Conservation (phyloP, 1,140 invertebrate species). For the Centruroides sculpturatus region DNA sequence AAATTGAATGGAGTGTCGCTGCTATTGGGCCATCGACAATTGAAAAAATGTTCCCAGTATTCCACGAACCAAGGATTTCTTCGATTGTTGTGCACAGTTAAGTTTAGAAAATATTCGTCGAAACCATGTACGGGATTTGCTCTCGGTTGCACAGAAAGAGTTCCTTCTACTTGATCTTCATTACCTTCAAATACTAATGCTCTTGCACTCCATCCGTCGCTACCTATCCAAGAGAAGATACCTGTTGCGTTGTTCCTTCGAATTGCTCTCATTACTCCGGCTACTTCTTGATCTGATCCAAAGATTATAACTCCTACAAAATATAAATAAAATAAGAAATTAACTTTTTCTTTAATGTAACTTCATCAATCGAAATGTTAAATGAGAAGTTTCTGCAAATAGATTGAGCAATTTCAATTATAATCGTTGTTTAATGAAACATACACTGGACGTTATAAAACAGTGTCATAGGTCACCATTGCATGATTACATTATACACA, state of each 20-base stretch:
- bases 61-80: slow-evolving; percentile 89
- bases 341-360: too few species aligned
- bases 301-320: slow-evolving; percentile 73
- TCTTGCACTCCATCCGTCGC: slow-evolving; percentile 80
- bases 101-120: slow-evolving; percentile 68
- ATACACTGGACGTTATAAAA: too few species aligned
- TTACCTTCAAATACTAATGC: slow-evolving; percentile 75
- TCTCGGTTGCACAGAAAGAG: slow-evolving; percentile 76
- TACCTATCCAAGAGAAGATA: slow-evolving; percentile 85
- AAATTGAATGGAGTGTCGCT: slow-evolving; percentile 63
- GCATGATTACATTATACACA: too few species aligned
- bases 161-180: slow-evolving; percentile 54
- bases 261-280: slow-evolving; percentile 81
- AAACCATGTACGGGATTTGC: slow-evolving; percentile 75
- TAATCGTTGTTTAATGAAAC: too few species aligned
- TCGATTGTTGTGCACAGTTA: slow-evolving; percentile 70
- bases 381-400: too few species aligned
- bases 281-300: slow-evolving; percentile 90
- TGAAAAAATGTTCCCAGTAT: slow-evolving; percentile 86
- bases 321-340: too few species aligned
- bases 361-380: too few species aligned
- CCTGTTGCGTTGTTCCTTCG: slow-evolving; percentile 71
- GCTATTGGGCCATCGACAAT: slow-evolving; percentile 44
- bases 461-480: too few species aligned
- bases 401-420: too few species aligned